Evolutionary conservation across 2,888 invertebrate species (phyloP), one percentile per base, ranked within the genome.

Genomic region (Eugnorisma glareosa): DNA sequence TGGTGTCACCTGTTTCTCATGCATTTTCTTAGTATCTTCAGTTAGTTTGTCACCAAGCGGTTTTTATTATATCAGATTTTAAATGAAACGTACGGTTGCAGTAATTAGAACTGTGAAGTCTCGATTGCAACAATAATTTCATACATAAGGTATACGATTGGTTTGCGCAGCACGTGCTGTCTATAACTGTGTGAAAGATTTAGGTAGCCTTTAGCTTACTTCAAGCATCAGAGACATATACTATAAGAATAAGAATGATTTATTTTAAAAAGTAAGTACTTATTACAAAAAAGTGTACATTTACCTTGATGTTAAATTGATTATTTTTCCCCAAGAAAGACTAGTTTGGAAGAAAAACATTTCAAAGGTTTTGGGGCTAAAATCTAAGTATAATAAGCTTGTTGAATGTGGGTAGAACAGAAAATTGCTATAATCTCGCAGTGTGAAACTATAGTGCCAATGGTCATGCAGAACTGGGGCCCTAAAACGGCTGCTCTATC

Each of bases 111-210:
- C 73, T 73, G 68, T 35, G 48, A 57, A 61, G 0, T 82, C 82
- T 83, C 73, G 82, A 85, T 85, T 77, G 54, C 24, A 51, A 48
- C 61, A 43, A 57, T 69, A 72, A 82, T 77, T 82, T 82, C 83
- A 85, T 73, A 77, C 73, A 77, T 67, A n/a, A n/a, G n/a, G n/a
- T 67, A 76, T 81, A 85, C 71, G 82, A 77, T 85, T 83, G n/a
- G 15, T 69, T 68, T 63, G 15, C 28, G 40, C 5, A 54, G 67
- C 63, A 77, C 73, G 81, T 77, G 67, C n/a, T 45, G 35, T 63
- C 63, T 69, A 75, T 84, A 75, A 78, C 8, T n/a, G n/a, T 13
- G 21, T 63, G 35, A 73, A 69, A 24, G 11, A 48, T 64, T 63
- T 57, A 57, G 28, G 54, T 40, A 8, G 21, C 15, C 11, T 54